phyloP scores from a whole-genome alignment of 2,888 invertebrate species.

The Iselma pallidipennis region DNA sequence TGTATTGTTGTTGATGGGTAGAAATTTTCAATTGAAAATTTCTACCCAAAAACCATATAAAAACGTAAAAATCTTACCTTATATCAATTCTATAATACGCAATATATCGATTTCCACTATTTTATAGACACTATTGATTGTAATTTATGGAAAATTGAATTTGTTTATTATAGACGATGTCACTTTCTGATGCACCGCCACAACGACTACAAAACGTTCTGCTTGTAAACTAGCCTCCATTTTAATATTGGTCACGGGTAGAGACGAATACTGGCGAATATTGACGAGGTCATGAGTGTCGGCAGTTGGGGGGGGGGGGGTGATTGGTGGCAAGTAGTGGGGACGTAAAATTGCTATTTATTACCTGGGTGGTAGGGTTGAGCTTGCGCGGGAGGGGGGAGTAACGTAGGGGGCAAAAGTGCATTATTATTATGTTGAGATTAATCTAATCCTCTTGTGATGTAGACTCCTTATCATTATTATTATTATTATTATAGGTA shows the following conservation, averaged over 20 bases:
- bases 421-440: not conserved
- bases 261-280: constrained; percentile 6
- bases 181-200: constrained; percentile 30
- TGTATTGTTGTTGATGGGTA: not conserved
- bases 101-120: constrained; percentile 24
- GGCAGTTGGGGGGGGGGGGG: not conserved
- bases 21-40: constrained; percentile 28
- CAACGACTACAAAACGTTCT: constrained; percentile 50
- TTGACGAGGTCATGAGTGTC: not conserved
- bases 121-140: constrained; percentile 26
- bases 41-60: constrained; percentile 31
- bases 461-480: too few relatives aligned
- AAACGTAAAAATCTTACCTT: constrained; percentile 40
- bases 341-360: too few relatives aligned
- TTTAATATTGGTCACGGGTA: constrained; percentile 35
- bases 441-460: too few relatives aligned
- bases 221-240: constrained; percentile 44
- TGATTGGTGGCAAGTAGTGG: not conserved
- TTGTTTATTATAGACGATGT: constrained; percentile 6
- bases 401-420: too few relatives aligned
- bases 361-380: too few relatives aligned
- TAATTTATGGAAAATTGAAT: not conserved
- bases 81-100: constrained; percentile 22
- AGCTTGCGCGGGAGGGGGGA: too few relatives aligned
- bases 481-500: too few relatives aligned